Evolutionary conservation across 2,113 vertebrate species (phyloP), one percentile per base, ranked within the genome.

Genomic region (Gallinago undulata): DNA sequence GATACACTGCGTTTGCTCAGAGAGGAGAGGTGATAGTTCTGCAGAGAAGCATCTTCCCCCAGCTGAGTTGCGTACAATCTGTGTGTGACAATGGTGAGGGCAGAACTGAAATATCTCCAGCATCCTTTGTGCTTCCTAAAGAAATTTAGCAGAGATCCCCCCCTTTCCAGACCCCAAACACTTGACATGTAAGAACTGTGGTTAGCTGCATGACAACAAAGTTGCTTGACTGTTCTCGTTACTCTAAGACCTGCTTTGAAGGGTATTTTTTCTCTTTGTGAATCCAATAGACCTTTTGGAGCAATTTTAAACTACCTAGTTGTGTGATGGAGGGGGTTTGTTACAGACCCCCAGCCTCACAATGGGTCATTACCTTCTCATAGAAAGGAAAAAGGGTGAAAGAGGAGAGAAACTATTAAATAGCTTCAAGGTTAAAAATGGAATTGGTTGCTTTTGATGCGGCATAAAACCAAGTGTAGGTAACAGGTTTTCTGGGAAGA

Each of bases 11-110:
- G 7, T 18, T 70, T 67, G 7, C 15, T 59, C 14, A 9, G 23
- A 37, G 51, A 13, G 9, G 6, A 63, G 28, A 41, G 14, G 4
- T 22, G 10, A 17, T 15, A 28, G 51, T 4, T 75, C 56, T 87
- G 19, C 51, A 59, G 37, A 77, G 37, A 51, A 23, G 6, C 3
- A 30, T 66, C 68, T 62, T 84, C 13, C 33, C 15, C 27, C 10
- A 33, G 55, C 13, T 77, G 56, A 45, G 6, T 25, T 48, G 41
- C 6, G 16, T 47, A 45, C 9, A 60, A 33, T 35, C 37, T 63
- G 35, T 0, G 0, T 55, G 7, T 39, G 56, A 59, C 11, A 10
- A 51, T 19, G 27, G 18, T 35, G 4, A 0, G 2, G 25, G 23
- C 30, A 79, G 41, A 87, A 45, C 21, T 45, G 37, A 84, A 75